Base-by-base conservation (phyloP, 1,140 invertebrate genomes). In the Microplitis demolitor region DNA sequence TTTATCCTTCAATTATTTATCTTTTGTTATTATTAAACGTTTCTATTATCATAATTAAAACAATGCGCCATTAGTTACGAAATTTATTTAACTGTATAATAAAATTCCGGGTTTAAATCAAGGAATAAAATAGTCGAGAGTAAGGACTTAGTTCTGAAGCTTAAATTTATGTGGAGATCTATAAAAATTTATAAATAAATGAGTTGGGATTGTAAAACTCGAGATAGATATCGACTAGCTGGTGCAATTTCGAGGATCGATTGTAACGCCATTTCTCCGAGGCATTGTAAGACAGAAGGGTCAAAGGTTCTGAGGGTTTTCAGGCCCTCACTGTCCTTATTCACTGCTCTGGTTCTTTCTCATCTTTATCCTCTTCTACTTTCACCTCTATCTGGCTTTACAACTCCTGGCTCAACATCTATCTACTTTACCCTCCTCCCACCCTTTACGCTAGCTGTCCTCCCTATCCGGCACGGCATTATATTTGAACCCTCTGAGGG, bases 241-340 rank as follows among this genome's bases (percentile, higher is more conserved):
- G 3, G 73, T 73, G 56, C 77, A 70, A 76, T 74, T 78, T 64
- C 63, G 69, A 73, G 67, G 75, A 79, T 79, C 78, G 76, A 79
- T 77, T 76, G 77, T 75, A 77, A 75, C 75, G 58, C 76, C 77
- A 78, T 80, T 80, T 80, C 75, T 79, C 78, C 77, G 73, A 76
- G 76, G 76, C 72, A 76, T 78, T 77, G 75, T 75, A 76, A 67
- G 14, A 9, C 45, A 53, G 50, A 24, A 54, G 50, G 66, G 37
- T 37, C 62, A 53, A 67, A 67, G 66, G 66, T 67, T 67, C 33
- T 34, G 72, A 71, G 76, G 63, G 63, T 74, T 73, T 69, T 60
- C 14, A 61, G n/a, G 24, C 62, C 69, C 74, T 74, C 74, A 74
- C 72, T 54, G 72, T 51, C 66, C 66, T 63, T 71, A 76, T 76